Evolutionary conservation across 30 jellyfish, hydroid and myxozoan species (phyloP), one percentile per base, ranked within the genome.

Genomic region (Cassiopea xamachana): DNA sequence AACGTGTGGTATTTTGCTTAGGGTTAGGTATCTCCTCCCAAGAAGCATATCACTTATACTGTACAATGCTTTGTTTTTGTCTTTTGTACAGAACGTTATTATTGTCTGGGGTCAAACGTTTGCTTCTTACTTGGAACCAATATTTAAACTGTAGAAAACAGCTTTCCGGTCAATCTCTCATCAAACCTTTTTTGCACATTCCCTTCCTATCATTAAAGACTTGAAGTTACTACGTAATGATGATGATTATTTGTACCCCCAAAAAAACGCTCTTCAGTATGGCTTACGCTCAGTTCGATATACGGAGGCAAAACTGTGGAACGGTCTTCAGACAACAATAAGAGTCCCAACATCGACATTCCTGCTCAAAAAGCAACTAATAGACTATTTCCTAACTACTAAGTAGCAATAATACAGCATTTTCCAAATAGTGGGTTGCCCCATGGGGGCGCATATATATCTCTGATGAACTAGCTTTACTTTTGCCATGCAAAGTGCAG

Each of bases 141-240:
- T 73, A 45, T 73, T 73, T 16, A 18, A 73, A 73, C 62, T 73
- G 18, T 13, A 73, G 46, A 73, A 73, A 73, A 73, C 14, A 27
- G 82, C 82, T 73, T 58, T 73, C 46, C 18, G 82, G 5, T 58
- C 82, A 12, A 73, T 44, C 59, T 73, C 82, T 39, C 59, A 73
- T 73, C 82, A 73, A 73, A 46, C 59, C 12, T 73, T 73, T 46
- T 59, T 73, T 73, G 82, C 82, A 10, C 82, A 44, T 39, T 73
- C 46, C 82, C 82, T 73, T 73, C 82, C 59, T 0, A 73, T 73
- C 59, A 13, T 73, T 73, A 73, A 73, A 73, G 62, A 73, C 5
- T 73, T 17, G 46, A 73, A 73, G 48, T 14, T 73, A 44, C 82
- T 73, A 73, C 3, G 82, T 13, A 73, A 13, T 73, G 59, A 44